Evolutionary conservation across 1,140 invertebrate species (phyloP).

Genomic region (Aphis craccivora): DNA sequence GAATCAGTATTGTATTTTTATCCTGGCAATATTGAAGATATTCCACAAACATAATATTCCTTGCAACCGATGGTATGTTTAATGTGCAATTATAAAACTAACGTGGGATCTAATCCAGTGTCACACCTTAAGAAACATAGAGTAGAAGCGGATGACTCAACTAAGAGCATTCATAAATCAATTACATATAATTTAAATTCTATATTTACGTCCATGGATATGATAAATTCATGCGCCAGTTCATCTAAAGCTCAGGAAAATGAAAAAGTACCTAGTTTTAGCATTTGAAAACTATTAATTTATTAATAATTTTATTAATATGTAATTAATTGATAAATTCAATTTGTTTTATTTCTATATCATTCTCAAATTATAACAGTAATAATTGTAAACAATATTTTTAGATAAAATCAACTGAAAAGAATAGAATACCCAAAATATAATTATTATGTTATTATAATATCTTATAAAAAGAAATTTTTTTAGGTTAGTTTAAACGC

Average conservation of each 20-base stretch:
- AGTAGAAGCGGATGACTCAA: conserved; percentile 70
- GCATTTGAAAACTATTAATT: not conserved
- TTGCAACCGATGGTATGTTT: conserved; percentile 41
- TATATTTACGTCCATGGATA: conserved; percentile 83
- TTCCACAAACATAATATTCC: conserved; percentile 41
- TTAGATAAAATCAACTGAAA: conserved; percentile 7
- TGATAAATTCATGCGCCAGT: conserved; percentile 80
- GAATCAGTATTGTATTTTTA: not conserved
- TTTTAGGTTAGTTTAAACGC: not conserved
- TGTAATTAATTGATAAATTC: no score
- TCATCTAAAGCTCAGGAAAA: conserved; percentile 63
- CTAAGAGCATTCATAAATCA: conserved; percentile 71
- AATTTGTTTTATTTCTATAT: no score
- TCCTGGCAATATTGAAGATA: not conserved
- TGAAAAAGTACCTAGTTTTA: conserved; percentile 24
- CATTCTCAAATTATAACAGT: not conserved
- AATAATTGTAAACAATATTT: not conserved
- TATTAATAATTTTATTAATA: not conserved
- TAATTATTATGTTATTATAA: no score
- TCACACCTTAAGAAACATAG: conserved; percentile 75
- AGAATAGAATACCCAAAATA: no score
- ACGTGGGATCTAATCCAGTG: conserved; percentile 75
- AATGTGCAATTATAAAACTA: conserved; percentile 54
- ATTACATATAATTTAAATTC: conserved; percentile 79
- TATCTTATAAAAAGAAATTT: no score